Conservation (phyloP, 1,140 invertebrate genomes). For the Delia radicum region DNA sequence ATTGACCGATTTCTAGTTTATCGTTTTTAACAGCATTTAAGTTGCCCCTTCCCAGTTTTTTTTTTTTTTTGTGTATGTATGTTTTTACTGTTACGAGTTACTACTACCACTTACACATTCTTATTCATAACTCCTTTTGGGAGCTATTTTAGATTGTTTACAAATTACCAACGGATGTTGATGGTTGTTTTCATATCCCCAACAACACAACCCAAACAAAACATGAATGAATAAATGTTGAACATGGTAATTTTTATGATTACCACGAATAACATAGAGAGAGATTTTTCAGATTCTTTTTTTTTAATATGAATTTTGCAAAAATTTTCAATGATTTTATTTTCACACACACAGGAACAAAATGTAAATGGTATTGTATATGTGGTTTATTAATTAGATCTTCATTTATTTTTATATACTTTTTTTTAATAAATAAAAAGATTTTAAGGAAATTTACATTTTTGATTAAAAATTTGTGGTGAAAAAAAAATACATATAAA, state of each 20-base stretch:
- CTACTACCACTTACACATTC: no score
- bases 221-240: not conserved
- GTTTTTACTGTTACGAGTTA: no score
- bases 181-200: no score
- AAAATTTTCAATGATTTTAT: no score
- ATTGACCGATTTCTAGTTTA: no score
- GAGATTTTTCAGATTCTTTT: not conserved
- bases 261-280: not conserved
- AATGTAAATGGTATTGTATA: no score
- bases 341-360: no score
- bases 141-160: not conserved
- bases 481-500: not conserved
- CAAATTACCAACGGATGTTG: not conserved
- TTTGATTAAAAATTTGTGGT: constrained; percentile 3
- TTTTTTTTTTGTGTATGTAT: no score
- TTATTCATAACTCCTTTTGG: constrained; percentile 3
- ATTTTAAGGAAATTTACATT: not conserved
- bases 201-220: no score
- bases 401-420: not conserved
- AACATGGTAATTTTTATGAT: constrained; percentile 12
- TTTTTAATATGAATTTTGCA: no score
- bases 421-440: not conserved
- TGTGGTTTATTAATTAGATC: constrained; percentile 8
- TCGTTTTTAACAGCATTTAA: no score
- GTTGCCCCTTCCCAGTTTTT: no score